A percentile compares a stretch with the other conserved stretches of the same genome.
Evolutionary conservation across 2,888 invertebrate genomes (phyloP).

Genomic region (Prosapia bicincta): DNA sequence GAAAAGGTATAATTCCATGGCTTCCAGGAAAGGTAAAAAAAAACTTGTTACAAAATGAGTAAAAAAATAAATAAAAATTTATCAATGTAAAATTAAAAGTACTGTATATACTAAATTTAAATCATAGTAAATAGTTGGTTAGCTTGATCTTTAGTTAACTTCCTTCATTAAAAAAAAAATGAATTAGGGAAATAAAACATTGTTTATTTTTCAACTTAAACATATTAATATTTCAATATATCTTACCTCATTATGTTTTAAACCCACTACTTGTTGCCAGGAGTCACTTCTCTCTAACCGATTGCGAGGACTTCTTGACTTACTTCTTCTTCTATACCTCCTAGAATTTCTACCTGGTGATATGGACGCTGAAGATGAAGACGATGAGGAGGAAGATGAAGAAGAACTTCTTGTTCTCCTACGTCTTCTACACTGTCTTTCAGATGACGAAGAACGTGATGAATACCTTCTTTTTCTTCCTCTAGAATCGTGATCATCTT

Average conservation of each 20-base stretch:
- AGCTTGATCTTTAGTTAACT: too few species aligned
- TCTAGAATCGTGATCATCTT: background rate
- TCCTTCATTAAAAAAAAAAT: too few species aligned
- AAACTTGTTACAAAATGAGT: too few species aligned
- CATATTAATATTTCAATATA: too few species aligned
- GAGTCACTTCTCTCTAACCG: background rate
- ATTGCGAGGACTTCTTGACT: background rate
- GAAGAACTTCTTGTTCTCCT: background rate
- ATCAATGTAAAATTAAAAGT: too few species aligned
- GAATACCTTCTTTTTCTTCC: background rate
- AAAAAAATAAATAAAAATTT: too few species aligned
- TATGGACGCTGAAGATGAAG: background rate
- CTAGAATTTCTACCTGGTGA: background rate
- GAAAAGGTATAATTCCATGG: too few species aligned
- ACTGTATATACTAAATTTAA: too few species aligned
- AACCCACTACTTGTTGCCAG: background rate
- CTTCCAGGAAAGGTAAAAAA: too few species aligned
- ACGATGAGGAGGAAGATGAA: background rate
- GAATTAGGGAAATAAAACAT: too few species aligned
- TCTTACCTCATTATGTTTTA: background rate
- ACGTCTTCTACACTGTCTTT: background rate
- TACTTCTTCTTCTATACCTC: background rate
- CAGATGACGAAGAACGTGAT: background rate
- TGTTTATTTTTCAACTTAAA: too few species aligned
- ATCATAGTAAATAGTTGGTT: too few species aligned